phyloP scores from a whole-genome alignment of 2,888 invertebrate species.

The Bibio marci region DNA sequence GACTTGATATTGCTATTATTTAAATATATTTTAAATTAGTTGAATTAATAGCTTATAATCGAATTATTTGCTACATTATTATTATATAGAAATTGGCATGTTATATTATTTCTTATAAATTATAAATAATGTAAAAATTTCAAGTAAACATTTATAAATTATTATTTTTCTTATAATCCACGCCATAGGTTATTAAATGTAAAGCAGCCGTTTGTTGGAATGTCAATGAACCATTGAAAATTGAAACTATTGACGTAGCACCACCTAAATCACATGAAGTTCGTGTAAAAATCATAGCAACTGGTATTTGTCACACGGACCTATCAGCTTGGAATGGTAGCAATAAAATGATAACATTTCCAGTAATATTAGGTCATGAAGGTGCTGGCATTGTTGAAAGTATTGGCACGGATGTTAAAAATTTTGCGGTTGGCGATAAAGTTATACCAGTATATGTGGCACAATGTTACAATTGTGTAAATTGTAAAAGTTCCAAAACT shows the following conservation, averaged over 20 bases:
- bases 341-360: constrained; percentile 74
- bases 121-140: too few species aligned
- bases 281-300: constrained; percentile 51
- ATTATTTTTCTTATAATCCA: too few species aligned
- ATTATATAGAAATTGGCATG: too few species aligned
- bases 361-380: constrained; percentile 81
- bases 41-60: too few species aligned
- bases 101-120: too few species aligned
- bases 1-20: too few species aligned
- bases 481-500: constrained; percentile 79
- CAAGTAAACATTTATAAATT: too few species aligned
- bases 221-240: constrained; percentile 59
- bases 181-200: constrained; percentile 67
- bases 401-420: constrained; percentile 71
- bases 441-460: constrained; percentile 86
- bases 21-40: too few species aligned
- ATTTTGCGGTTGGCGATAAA: constrained; percentile 48
- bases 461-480: constrained; percentile 85
- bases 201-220: constrained; percentile 87
- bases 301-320: constrained; percentile 76
- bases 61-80: too few species aligned
- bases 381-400: constrained; percentile 85
- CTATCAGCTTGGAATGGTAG: constrained; percentile 65
- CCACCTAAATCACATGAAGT: constrained; percentile 83
- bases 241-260: constrained; percentile 78